These are phyloP conservation scores for Metopolophium dirhodum DNA, from an alignment of 1,140 invertebrate genomes.

Conservation along the genomic window DNA sequence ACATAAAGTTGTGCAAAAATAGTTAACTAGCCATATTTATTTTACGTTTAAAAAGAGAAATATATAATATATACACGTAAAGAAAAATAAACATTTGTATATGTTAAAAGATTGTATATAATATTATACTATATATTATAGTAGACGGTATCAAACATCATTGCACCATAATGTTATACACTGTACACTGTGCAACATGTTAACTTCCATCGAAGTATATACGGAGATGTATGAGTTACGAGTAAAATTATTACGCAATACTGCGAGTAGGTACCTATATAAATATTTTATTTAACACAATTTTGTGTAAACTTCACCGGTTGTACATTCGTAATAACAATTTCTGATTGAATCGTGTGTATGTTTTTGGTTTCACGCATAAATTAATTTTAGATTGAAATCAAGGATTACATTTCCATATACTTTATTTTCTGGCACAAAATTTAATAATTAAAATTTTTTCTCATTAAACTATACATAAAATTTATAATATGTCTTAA, in stretches of 20 bases:
- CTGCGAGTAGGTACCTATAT: not conserved
- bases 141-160: not conserved
- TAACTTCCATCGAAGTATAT: not conserved
- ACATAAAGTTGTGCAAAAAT: not conserved
- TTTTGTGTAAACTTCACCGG: not conserved
- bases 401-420: not conserved
- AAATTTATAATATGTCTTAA: not conserved
- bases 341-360: not conserved
- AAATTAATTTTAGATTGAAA: slow-evolving; percentile 24
- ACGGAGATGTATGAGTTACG: not conserved
- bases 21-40: not conserved
- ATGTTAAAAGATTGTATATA: not conserved
- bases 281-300: not conserved
- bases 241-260: not conserved
- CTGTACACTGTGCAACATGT: not conserved
- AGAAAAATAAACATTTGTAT: not conserved
- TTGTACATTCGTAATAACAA: not conserved
- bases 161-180: not conserved
- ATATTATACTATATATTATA: not conserved
- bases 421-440: slow-evolving; percentile 1
- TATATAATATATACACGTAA: not conserved
- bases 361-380: not conserved
- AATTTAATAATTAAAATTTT: not conserved
- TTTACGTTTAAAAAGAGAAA: not conserved
- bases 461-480: not conserved